phyloP scores from a whole-genome alignment of 2,888 invertebrate species.

The Noctua fimbriata region DNA sequence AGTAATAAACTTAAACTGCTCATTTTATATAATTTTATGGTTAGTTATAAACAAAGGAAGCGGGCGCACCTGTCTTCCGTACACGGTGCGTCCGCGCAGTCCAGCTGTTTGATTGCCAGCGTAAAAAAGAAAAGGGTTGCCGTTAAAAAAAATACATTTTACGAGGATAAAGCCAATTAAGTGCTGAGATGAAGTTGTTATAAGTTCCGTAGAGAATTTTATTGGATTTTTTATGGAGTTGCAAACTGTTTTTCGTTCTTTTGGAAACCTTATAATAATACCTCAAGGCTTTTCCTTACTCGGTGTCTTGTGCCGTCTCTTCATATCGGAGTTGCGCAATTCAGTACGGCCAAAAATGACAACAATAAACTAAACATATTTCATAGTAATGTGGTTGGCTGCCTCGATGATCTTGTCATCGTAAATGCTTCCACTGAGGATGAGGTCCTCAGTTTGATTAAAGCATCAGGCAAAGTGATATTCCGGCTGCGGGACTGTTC shows the following conservation, averaged over 20 bases:
- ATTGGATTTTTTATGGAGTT: slow-evolving; percentile 26
- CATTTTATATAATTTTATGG: slow-evolving; percentile 35
- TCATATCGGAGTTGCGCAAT: background rate
- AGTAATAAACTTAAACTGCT: slow-evolving; percentile 36
- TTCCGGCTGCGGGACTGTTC: too few relatives aligned
- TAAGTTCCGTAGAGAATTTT: slow-evolving; percentile 24
- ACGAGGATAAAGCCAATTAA: slow-evolving; percentile 46
- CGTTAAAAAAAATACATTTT: slow-evolving; percentile 36
- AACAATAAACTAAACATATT: background rate
- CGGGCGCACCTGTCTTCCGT: slow-evolving; percentile 71
- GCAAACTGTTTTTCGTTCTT: slow-evolving; percentile 10
- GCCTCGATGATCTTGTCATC: background rate
- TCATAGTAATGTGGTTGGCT: background rate
- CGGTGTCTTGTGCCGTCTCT: background rate
- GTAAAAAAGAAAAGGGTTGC: slow-evolving; percentile 51
- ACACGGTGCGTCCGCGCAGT: slow-evolving; percentile 58
- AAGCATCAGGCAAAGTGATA: background rate
- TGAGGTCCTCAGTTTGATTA: background rate
- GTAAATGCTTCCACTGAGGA: background rate
- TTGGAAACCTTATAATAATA: background rate
- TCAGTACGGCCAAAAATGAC: background rate
- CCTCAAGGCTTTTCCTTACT: background rate
- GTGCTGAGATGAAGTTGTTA: slow-evolving; percentile 37
- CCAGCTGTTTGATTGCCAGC: slow-evolving; percentile 44
- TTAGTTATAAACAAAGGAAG: slow-evolving; percentile 65